These are phyloP conservation scores for Leptura quadrifasciata DNA, from an alignment of 2,888 invertebrate genomes.

Conservation along the genomic window DNA sequence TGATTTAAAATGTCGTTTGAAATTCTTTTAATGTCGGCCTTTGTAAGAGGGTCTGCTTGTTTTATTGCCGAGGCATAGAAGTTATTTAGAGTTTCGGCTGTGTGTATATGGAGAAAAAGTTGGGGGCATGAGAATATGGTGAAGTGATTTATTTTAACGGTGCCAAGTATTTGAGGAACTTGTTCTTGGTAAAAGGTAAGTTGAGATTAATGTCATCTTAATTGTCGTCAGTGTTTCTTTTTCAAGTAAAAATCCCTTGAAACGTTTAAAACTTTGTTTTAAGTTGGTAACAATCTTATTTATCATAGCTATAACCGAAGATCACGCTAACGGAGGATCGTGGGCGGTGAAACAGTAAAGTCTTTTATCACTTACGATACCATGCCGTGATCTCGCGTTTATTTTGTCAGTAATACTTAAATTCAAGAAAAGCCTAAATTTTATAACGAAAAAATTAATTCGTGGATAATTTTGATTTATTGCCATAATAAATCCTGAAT, in stretches of 20 bases:
- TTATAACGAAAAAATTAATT: background rate
- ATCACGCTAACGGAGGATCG: conserved; percentile 12
- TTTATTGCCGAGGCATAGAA: conserved; percentile 7
- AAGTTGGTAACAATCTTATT: conserved; percentile 16
- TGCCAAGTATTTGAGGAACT: conserved; percentile 20
- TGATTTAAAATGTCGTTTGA: conserved; percentile 37
- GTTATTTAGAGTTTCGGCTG: conserved; percentile 9
- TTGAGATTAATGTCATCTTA: conserved; percentile 29
- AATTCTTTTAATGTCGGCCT: conserved; percentile 36
- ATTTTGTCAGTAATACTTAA: background rate
- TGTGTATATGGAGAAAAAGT: conserved; percentile 10
- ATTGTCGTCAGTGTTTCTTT: conserved; percentile 2
- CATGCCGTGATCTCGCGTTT: conserved; percentile 3
- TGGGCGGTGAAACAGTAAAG: conserved; percentile 5
- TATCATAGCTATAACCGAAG: conserved; percentile 15
- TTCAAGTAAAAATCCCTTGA: conserved; percentile 6
- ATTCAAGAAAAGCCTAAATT: background rate
- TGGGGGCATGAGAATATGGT: background rate
- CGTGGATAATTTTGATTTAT: background rate
- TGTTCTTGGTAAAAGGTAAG: conserved; percentile 18
- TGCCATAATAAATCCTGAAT: too few relatives aligned
- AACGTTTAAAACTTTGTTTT: conserved; percentile 25
- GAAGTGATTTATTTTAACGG: conserved; percentile 22
- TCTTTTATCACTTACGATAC: conserved; percentile 14
- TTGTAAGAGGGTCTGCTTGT: conserved; percentile 23